Evolutionary conservation across 1,140 invertebrate genomes (phyloP), one percentile per base, ranked within the genome.

Genomic region (Penaeus indicus): DNA sequence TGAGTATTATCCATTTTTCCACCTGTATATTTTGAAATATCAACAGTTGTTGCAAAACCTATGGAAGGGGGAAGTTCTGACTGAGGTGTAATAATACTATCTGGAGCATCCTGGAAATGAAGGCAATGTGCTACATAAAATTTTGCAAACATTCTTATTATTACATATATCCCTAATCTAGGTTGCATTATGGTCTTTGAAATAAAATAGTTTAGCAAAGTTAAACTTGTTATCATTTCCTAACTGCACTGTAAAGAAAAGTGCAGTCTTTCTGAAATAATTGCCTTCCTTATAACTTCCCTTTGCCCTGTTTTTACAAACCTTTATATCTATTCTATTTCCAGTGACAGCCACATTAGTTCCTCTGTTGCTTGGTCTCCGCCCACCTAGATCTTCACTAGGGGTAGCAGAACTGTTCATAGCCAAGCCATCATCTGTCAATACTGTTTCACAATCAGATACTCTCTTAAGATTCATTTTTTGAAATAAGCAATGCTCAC

Each of bases 291-390:
- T 63, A 64, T 86, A 47, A 62, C 77, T 61, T 60, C 54, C 16
- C 11, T 54, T 16, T 8, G 1, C 54, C 16, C 92, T 91, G 38
- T 90, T 42, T n/a, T 81, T 67, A 63, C 72, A 77, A 88, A 93
- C 92, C 91, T 94, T 94, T 54, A 98, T 94, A 92, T 97, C 96
- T 85, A 98, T 96, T 91, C 96, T 94, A 92, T 98, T 98, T 54
- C 97, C 97, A 63, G 97, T 95, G 21, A 97, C 93, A 21, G 95
- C 95, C 19, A 96, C 95, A 92, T 96, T 96, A 83, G 95, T 96
- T 2, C 96, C 97, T 82, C 69, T 42, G n/a, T 19, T 81, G 60
- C 78, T 67, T 18, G 61, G 21, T 61, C 79, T 27, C 32, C 79
- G 54, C 10, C 75, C 77, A 81, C 77, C 38, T n/a, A 25, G 38